phyloP scores from a whole-genome alignment of 2,797 vertebrate genomes.

The Furcifer pardalis region DNA sequence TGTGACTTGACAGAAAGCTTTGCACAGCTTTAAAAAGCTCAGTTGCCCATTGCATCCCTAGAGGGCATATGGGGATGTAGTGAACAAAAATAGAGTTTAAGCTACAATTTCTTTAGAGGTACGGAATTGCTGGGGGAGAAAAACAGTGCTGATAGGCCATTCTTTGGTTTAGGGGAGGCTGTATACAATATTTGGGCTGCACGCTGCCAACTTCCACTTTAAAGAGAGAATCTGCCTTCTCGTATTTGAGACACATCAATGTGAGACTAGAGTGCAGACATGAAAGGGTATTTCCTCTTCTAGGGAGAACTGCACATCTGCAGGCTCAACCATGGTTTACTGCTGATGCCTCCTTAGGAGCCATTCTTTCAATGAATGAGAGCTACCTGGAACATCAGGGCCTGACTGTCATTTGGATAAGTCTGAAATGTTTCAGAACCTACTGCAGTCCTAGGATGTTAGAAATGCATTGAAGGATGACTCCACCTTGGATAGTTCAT shows the following conservation, averaged over 20 bases:
- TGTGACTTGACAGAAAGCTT: too few relatives aligned
- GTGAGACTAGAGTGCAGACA: background rate
- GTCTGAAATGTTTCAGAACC: background rate
- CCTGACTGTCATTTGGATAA: background rate
- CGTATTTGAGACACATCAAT: background rate
- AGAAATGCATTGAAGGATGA: conserved; percentile 38
- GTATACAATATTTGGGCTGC: too few relatives aligned
- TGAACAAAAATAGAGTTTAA: too few relatives aligned
- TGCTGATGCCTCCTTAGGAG: background rate
- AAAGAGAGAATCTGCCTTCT: background rate
- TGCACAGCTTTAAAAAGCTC: too few relatives aligned
- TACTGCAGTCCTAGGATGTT: conserved; percentile 16
- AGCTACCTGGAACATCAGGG: background rate
- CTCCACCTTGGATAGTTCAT: conserved; percentile 52
- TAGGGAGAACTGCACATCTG: background rate
- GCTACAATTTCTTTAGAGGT: too few relatives aligned
- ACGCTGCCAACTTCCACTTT: background rate
- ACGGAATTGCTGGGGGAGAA: too few relatives aligned
- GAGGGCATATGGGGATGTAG: too few relatives aligned
- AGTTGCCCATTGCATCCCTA: too few relatives aligned
- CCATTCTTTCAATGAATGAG: background rate
- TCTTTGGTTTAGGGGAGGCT: too few relatives aligned
- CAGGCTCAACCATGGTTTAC: background rate
- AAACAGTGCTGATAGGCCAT: too few relatives aligned
- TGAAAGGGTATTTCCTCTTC: background rate